phyloP scores from a whole-genome alignment of 2,888 invertebrate species.

The Microctonus brassicae region DNA sequence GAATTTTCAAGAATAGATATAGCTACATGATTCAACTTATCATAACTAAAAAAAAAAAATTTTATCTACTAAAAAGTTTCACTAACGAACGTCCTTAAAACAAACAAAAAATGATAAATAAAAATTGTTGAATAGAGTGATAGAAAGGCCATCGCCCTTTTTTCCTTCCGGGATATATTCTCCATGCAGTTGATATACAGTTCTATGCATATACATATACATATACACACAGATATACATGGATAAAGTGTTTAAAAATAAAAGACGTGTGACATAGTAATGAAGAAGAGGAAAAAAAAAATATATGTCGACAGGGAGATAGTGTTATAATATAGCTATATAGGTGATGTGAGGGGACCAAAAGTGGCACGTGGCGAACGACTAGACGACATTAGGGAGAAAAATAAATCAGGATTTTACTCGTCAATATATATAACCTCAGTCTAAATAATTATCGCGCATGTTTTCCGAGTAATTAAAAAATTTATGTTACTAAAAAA shows the following conservation, averaged over 20 bases:
- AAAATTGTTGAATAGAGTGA: not conserved
- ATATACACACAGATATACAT: not conserved
- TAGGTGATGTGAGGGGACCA: not conserved
- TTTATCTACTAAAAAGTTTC: no score
- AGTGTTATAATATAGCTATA: not conserved
- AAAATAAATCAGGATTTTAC: not conserved
- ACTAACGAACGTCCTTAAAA: no score
- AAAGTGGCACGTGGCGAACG: not conserved
- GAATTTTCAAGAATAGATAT: no score
- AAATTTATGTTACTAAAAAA: not conserved
- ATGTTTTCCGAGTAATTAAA: not conserved
- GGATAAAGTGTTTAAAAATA: slow-evolving; percentile 26
- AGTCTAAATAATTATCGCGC: not conserved
- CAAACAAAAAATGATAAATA: not conserved
- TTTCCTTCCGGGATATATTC: slow-evolving; percentile 35
- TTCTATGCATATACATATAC: not conserved
- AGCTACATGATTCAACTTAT: no score
- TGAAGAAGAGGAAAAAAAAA: not conserved
- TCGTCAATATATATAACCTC: no score
- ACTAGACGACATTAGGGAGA: not conserved
- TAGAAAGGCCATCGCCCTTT: slow-evolving; percentile 25
- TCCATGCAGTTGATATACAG: not conserved
- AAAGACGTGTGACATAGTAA: not conserved
- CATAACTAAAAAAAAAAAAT: not conserved
- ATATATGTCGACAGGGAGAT: slow-evolving; percentile 16